Evolutionary conservation across 2,888 invertebrate genomes (phyloP).

Genomic region (Drosophila borborema): DNA sequence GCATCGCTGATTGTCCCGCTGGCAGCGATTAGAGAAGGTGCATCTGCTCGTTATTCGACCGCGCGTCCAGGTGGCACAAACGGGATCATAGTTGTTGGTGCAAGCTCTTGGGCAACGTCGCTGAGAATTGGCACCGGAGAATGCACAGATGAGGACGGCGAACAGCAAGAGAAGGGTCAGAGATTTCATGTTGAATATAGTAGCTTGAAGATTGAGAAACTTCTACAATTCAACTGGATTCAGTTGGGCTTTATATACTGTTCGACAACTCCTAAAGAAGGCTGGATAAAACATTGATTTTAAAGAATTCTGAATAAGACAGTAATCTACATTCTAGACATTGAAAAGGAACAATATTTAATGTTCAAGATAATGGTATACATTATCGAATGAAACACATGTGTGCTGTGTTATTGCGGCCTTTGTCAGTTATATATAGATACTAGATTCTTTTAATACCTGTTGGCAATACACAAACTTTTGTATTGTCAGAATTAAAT

Average conservation of each 20-base stretch:
- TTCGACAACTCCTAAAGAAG: not conserved
- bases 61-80: conserved; percentile 25
- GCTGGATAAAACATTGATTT: not conserved
- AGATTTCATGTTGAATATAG: conserved; percentile 30
- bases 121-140: not conserved
- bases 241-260: conserved; percentile 36
- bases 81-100: not conserved
- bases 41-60: conserved; percentile 11
- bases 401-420: not conserved
- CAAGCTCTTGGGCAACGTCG: not conserved
- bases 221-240: not conserved
- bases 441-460: not conserved
- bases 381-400: conserved; percentile 6
- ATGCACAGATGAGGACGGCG: not conserved
- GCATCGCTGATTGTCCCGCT: not conserved
- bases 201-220: not conserved
- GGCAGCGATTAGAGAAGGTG: conserved; percentile 38
- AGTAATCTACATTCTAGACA: not conserved
- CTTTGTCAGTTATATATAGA: not conserved
- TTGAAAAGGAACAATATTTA: not conserved
- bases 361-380: not conserved
- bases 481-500: too few relatives aligned
- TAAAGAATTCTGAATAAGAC: not conserved
- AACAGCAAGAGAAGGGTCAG: conserved; percentile 2
- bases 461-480: not conserved